phyloP scores from a whole-genome alignment of 30 jellyfish, hydroid and myxozoan genomes.

The Aurelia aurita complex sp. Pacific region DNA sequence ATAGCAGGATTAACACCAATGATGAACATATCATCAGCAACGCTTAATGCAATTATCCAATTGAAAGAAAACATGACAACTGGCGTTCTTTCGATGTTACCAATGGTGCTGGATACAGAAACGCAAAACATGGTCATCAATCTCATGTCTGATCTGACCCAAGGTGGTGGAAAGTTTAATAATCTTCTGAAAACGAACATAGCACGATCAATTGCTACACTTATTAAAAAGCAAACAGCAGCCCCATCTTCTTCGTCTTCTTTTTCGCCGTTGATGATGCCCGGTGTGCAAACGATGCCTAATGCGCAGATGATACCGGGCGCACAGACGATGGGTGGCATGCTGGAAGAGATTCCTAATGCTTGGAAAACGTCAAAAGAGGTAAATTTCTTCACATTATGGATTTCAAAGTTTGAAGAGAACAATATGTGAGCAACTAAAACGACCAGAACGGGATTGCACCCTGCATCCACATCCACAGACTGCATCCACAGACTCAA shows the following conservation, averaged over 20 bases:
- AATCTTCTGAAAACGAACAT: conserved; percentile 35
- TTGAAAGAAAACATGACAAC: conserved; percentile 66
- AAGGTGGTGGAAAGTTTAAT: conserved; percentile 47
- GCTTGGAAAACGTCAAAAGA: conserved; percentile 66
- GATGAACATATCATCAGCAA: conserved; percentile 18
- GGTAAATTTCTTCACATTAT: conserved; percentile 23
- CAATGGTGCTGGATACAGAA: conserved; percentile 45
- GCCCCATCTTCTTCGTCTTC: conserved; percentile 2
- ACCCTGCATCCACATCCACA: too few species aligned
- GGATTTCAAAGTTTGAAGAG: too few species aligned
- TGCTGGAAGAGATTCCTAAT: conserved; percentile 19
- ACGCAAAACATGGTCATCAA: conserved; percentile 46
- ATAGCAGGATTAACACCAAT: neutral
- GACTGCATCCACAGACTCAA: too few species aligned
- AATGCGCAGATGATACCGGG: neutral
- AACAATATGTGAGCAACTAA: too few species aligned
- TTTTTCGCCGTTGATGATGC: neutral
- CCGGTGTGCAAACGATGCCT: neutral
- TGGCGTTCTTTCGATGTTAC: conserved; percentile 39
- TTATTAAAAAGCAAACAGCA: conserved; percentile 27
- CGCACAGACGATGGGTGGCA: too few species aligned
- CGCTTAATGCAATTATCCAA: conserved; percentile 7
- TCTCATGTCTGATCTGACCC: conserved; percentile 65
- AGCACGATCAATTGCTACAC: conserved; percentile 21
- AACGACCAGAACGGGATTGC: too few species aligned